Percentiles rank a stretch among this genome's conserved stretches.
phyloP scores from a whole-genome alignment of 2,888 invertebrate genomes.

The Tholera decimalis region DNA sequence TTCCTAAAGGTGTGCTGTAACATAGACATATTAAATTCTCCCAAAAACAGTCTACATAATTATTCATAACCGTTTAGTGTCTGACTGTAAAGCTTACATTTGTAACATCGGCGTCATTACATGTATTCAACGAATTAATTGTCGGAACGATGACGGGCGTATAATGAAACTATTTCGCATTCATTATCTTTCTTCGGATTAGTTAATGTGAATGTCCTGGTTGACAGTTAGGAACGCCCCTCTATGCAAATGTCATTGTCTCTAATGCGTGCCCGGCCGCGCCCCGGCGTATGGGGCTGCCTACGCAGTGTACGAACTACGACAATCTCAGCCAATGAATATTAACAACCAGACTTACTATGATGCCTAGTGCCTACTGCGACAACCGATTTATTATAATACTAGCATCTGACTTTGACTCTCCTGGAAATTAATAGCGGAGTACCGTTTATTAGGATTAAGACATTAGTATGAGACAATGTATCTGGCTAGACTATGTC shows the following conservation, averaged over 20 bases:
- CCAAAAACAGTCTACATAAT: not conserved
- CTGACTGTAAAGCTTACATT: conserved; percentile 25
- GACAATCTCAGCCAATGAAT: conserved; percentile 86
- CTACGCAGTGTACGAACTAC: conserved; percentile 79
- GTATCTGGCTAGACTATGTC: not conserved
- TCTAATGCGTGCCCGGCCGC: conserved; percentile 85
- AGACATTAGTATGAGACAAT: conserved; percentile 29
- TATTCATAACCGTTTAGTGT: conserved; percentile 20
- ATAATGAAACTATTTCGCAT: conserved; percentile 83
- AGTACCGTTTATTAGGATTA: conserved; percentile 17
- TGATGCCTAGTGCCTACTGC: conserved; percentile 77
- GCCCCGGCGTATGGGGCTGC: conserved; percentile 80
- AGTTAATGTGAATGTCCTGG: conserved; percentile 89
- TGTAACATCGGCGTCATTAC: conserved; percentile 42
- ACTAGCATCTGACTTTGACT: conserved; percentile 22
- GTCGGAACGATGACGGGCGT: conserved; percentile 68
- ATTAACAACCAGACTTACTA: conserved; percentile 83
- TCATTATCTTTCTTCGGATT: conserved; percentile 81
- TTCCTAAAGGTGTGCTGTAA: not conserved
- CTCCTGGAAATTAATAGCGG: not conserved
- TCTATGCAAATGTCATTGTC: conserved; percentile 90
- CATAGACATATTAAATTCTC: conserved; percentile 1
- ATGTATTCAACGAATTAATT: conserved; percentile 70
- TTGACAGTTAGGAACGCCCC: conserved; percentile 89
- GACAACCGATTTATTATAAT: conserved; percentile 71